Evolutionary conservation across 2,797 vertebrate species (phyloP), one percentile per base, ranked within the genome.

Genomic region (Holocentrus rufus): DNA sequence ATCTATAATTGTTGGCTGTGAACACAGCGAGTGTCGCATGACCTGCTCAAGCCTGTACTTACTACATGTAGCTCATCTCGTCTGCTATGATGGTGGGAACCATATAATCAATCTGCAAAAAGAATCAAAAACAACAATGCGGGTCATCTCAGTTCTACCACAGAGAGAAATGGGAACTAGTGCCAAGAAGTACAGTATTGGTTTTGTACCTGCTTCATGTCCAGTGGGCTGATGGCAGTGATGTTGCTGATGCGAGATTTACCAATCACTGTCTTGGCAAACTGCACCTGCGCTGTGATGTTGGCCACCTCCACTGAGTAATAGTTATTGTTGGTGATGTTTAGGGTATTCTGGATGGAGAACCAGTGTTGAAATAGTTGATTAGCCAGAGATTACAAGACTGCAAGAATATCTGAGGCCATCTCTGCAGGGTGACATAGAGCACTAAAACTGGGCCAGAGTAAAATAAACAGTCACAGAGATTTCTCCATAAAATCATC

Each of bases 11-110:
- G 36, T 39, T 39, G 36, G 2, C 36, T 46, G 44, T 46, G 17
- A 46, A 46, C 15, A 5, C 5, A 46, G 15, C 15, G 3, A 46
- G 5, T 50, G 46, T 47, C n/a, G 44, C 6, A 31, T n/a, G 54
- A 31, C 23, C 23, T 34, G 44, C 31, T 34, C 46, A 74, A n/a
- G 49, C 10, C 7, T 82, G 22, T 72, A 96, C 97, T 97, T 94
- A 98, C 97, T 92, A 97, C 96, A 98, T 98, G 85, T 97, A 97
- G 91, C 93, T 97, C 95, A 97, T 95, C 90, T 97, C 96, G 70
- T 97, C 96, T 65, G 94, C 96, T 81, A 97, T 95, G 72, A 92
- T 62, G 36, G 96, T 96, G 39, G 96, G 95, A 44, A 98, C 96
- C 83, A 93, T 97, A 59, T 97, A 98, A 83, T 98, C 96, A 81